phyloP scores from a whole-genome alignment of 2,797 vertebrate genomes.

The Bradypodion ventrale region DNA sequence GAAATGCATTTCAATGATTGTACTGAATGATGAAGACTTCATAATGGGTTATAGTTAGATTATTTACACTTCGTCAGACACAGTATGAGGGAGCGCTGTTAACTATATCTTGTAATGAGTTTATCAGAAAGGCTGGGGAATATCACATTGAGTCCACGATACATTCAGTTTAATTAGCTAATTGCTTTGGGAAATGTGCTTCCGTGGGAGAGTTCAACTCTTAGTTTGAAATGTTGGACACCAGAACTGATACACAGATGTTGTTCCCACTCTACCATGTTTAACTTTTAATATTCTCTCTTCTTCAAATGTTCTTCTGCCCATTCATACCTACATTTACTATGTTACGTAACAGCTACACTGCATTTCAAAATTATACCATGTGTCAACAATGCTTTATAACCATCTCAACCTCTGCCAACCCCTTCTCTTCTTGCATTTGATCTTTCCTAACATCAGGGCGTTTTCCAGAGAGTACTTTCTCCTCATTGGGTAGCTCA shows the following conservation, averaged over 20 bases:
- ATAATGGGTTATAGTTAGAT: constrained; percentile 21
- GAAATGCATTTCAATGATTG: not conserved
- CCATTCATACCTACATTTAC: not conserved
- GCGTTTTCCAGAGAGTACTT: too few relatives aligned
- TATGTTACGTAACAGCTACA: not conserved
- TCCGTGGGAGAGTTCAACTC: not conserved
- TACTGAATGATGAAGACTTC: constrained; percentile 3
- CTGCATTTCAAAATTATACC: not conserved
- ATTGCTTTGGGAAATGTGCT: not conserved
- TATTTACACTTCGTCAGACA: not conserved
- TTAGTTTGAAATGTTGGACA: not conserved
- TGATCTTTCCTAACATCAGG: too few relatives aligned
- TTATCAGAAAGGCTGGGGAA: not conserved
- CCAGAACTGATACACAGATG: not conserved
- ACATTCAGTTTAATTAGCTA: not conserved
- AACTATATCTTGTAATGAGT: not conserved
- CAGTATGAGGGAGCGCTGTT: not conserved
- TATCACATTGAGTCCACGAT: not conserved
- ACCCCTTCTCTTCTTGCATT: too few relatives aligned
- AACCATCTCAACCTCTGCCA: too few relatives aligned
- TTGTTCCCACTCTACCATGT: not conserved
- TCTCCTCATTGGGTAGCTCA: too few relatives aligned
- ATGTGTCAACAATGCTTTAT: too few relatives aligned
- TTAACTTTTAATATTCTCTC: not conserved
- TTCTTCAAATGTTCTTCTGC: not conserved